Evolutionary conservation across 2,888 invertebrate species (phyloP).

Genomic region (Dynastes maya): DNA sequence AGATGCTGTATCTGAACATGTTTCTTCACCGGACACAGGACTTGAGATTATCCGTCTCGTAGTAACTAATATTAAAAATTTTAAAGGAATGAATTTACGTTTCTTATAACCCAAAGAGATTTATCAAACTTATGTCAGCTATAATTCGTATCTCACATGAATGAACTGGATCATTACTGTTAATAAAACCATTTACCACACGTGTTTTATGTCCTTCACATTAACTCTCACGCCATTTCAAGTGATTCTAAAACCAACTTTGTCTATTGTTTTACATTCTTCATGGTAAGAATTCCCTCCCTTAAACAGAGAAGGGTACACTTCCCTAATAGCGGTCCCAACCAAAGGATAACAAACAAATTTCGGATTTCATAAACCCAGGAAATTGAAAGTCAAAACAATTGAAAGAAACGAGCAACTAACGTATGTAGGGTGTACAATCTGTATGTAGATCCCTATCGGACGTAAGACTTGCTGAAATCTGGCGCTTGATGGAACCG

Average conservation of each 20-base stretch:
- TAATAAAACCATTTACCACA: not conserved
- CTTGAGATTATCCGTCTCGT: not conserved
- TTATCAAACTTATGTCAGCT: not conserved
- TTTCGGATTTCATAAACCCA: constrained; percentile 21
- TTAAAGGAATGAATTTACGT: not conserved
- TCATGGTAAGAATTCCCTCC: not conserved
- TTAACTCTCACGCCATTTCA: too few relatives aligned
- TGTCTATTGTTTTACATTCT: constrained; percentile 1
- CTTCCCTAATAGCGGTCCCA: not conserved
- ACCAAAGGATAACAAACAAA: constrained; percentile 22
- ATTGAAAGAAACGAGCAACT: not conserved
- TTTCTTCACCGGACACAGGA: too few relatives aligned
- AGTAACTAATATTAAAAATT: not conserved
- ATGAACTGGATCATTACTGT: not conserved
- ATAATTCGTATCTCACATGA: not conserved
- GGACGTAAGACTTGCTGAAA: not conserved
- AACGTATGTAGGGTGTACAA: too few relatives aligned
- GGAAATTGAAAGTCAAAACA: constrained; percentile 41
- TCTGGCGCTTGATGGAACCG: not conserved
- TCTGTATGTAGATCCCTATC: not conserved
- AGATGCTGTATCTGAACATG: too few relatives aligned
- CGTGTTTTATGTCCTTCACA: too few relatives aligned
- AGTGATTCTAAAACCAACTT: not conserved
- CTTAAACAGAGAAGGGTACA: not conserved
- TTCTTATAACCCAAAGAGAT: not conserved